Conservation (phyloP, 30 jellyfish, hydroid and myxozoan genomes). For the Morbakka virulenta region DNA sequence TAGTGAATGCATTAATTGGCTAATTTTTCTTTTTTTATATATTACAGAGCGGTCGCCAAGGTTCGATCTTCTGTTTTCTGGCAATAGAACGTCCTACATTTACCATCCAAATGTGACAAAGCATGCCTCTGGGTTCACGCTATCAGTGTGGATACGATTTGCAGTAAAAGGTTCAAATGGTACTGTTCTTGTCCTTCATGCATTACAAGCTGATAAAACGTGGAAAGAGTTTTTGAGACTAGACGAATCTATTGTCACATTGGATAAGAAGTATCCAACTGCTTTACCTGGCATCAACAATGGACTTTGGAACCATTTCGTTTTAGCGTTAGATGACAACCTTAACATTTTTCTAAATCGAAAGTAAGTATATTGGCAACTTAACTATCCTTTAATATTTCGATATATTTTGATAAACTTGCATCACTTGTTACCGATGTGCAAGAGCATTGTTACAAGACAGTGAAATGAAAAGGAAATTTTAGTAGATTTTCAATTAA, state of each 20-base stretch:
- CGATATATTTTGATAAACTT: too few relatives aligned
- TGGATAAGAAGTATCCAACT: too few relatives aligned
- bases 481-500: too few relatives aligned
- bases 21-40: background rate
- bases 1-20: background rate
- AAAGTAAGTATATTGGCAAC: too few relatives aligned
- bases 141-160: slow-evolving; percentile 67
- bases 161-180: slow-evolving; percentile 29
- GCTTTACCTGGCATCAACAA: slow-evolving; percentile 35
- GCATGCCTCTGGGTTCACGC: slow-evolving; percentile 15
- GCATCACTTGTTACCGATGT: too few relatives aligned
- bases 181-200: slow-evolving; percentile 3
- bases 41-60: slow-evolving; percentile 67
- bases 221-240: too few relatives aligned
- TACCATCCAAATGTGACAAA: slow-evolving; percentile 22
- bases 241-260: too few relatives aligned
- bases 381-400: too few relatives aligned
- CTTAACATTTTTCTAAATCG: too few relatives aligned
- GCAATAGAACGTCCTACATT: slow-evolving; percentile 70
- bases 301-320: slow-evolving; percentile 74
- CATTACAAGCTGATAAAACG: too few relatives aligned
- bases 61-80: slow-evolving; percentile 72
- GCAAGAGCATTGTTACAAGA: too few relatives aligned
- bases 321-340: slow-evolving; percentile 34
- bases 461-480: too few relatives aligned